A percentile compares a stretch with the other conserved stretches of the same genome.
Conservation (phyloP, 2,888 invertebrate species). For the Drosophila trichaetosa region DNA sequence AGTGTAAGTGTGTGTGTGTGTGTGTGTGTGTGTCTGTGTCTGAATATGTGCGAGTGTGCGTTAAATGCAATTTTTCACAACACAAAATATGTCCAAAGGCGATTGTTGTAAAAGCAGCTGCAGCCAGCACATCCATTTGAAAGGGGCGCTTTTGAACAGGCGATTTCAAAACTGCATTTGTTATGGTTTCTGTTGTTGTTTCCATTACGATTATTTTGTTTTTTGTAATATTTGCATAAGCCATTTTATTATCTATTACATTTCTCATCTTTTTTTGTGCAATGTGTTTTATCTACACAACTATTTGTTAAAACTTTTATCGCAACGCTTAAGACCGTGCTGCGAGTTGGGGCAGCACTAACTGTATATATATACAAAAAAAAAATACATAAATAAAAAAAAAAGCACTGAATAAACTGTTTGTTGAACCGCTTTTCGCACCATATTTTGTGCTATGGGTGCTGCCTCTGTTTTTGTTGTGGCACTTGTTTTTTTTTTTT, state of each 20-base stretch:
- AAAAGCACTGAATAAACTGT: constrained; percentile 55
- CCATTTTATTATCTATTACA: constrained; percentile 70
- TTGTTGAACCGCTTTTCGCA: constrained; percentile 64
- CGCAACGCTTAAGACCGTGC: constrained; percentile 64
- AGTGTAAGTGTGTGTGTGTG: constrained; percentile 4
- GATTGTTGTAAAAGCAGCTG: constrained; percentile 30
- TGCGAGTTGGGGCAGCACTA: constrained; percentile 31
- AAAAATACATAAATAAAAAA: constrained; percentile 31
- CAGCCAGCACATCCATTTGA: background rate
- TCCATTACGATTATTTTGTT: background rate
- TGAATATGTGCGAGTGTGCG: background rate
- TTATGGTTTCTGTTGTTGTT: constrained; percentile 10
- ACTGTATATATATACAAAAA: constrained; percentile 8
- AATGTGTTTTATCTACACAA: constrained; percentile 66
- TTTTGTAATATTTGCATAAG: constrained; percentile 70
- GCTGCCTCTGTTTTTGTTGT: constrained; percentile 10
- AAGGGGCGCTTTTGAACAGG: constrained; percentile 13
- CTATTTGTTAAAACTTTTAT: constrained; percentile 81
- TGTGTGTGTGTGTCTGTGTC: background rate
- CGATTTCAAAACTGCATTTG: constrained; percentile 22
- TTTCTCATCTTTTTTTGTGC: constrained; percentile 12
- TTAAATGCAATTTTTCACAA: constrained; percentile 29
- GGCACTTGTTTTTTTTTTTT: constrained; percentile 7
- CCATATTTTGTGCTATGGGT: constrained; percentile 48
- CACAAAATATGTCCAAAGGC: constrained; percentile 40